A percentile compares a stretch with the other conserved stretches of the same genome.
Evolutionary conservation across 2,113 vertebrate genomes (phyloP).

Genomic region (Halcyon malimbica): DNA sequence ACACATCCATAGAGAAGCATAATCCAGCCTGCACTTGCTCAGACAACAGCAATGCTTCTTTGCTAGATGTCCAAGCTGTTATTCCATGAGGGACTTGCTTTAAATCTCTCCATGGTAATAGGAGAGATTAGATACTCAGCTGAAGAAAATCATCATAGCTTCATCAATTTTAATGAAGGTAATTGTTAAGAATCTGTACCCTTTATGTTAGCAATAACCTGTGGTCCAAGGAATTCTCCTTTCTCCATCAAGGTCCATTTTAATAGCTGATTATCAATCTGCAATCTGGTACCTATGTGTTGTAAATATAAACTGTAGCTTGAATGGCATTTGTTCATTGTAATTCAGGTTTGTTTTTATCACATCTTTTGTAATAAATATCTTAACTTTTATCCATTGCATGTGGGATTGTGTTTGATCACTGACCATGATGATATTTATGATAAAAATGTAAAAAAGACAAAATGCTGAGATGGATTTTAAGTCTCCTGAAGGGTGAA

Average conservation of each 20-base stretch:
- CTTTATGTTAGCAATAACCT: neutral
- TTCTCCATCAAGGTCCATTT: neutral
- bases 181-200: neutral
- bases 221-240: neutral
- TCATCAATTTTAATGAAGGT: neutral
- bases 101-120: neutral
- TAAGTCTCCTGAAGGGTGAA: neutral
- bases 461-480: conserved; percentile 6
- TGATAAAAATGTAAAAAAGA: neutral
- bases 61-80: neutral
- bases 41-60: neutral
- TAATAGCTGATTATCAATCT: neutral
- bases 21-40: neutral
- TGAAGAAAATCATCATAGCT: neutral
- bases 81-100: neutral
- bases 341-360: neutral
- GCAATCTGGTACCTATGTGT: neutral
- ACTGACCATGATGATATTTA: neutral
- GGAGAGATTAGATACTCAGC: neutral
- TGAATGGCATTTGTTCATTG: neutral
- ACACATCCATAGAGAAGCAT: neutral
- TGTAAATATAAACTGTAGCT: neutral
- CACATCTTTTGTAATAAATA: neutral
- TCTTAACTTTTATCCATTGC: neutral
- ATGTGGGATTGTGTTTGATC: neutral